Evolutionary conservation across 2,888 invertebrate species (phyloP).

Genomic region (Apotomis betuletana): DNA sequence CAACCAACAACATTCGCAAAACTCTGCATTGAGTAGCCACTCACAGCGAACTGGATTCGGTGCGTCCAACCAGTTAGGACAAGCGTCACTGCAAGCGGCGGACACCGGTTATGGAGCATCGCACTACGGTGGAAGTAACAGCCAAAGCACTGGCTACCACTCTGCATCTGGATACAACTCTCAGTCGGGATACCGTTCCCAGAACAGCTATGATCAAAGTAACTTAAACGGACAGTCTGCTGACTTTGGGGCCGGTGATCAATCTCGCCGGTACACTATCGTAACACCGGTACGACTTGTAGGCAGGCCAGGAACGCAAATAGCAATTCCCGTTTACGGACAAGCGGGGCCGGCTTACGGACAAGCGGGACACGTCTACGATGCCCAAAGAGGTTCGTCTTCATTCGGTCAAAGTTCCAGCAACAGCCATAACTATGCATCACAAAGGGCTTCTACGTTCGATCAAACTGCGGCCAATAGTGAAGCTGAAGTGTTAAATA

Average conservation of each 20-base stretch:
- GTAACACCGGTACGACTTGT: conserved; percentile 65
- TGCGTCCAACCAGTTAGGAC: conserved; percentile 28
- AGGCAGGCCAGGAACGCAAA: conserved; percentile 66
- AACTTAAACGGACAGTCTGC: conserved; percentile 51
- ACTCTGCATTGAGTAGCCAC: conserved; percentile 47
- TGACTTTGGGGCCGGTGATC: conserved; percentile 47
- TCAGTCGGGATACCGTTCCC: conserved; percentile 57
- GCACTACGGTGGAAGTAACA: neutral
- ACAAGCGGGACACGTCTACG: conserved; percentile 51
- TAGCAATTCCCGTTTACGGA: conserved; percentile 65
- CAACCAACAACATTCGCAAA: conserved; percentile 49
- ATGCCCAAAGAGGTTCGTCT: conserved; percentile 46
- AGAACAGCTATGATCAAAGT: conserved; percentile 49
- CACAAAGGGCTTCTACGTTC: conserved; percentile 48
- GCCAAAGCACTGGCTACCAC: conserved; percentile 28
- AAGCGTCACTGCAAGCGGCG: conserved; percentile 45
- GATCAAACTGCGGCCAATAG: conserved; percentile 61
- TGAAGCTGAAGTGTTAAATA: conserved; percentile 61
- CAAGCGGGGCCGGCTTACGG: conserved; percentile 63
- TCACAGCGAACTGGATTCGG: conserved; percentile 28
- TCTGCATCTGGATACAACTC: conserved; percentile 52
- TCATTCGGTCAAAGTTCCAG: conserved; percentile 58
- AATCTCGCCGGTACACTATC: conserved; percentile 50
- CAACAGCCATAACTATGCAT: conserved; percentile 57
- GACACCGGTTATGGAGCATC: conserved; percentile 41